These are phyloP conservation scores for Polypedilum vanderplanki DNA, from an alignment of 1,140 invertebrate species.

Conservation along the genomic window DNA sequence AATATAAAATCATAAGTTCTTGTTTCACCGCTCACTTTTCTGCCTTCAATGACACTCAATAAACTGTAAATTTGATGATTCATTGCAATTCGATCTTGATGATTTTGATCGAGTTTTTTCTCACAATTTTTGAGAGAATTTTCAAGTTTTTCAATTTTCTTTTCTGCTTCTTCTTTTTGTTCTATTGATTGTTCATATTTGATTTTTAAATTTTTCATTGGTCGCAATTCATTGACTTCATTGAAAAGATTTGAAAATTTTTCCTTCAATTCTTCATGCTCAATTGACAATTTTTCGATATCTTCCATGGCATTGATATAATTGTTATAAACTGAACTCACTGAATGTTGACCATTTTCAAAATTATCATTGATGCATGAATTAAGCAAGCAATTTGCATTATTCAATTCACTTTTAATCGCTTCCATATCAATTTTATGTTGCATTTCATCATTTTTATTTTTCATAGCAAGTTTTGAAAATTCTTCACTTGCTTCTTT, in stretches of 20 bases:
- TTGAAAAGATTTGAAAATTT: slow-evolving; percentile 72
- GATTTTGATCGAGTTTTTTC: slow-evolving; percentile 35
- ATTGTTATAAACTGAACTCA: slow-evolving; percentile 85
- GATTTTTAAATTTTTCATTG: slow-evolving; percentile 44
- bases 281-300: slow-evolving; percentile 62
- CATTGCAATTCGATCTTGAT: slow-evolving; percentile 66
- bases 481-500: slow-evolving; percentile 70
- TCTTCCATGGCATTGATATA: slow-evolving; percentile 71
- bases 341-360: slow-evolving; percentile 75
- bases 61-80: slow-evolving; percentile 73
- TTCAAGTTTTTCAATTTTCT: no score
- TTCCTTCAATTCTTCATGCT: slow-evolving; percentile 68
- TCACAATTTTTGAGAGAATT: no score
- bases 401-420: slow-evolving; percentile 67
- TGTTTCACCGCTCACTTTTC: slow-evolving; percentile 31
- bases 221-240: slow-evolving; percentile 63
- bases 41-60: slow-evolving; percentile 79
- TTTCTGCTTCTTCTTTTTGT: slow-evolving; percentile 37
- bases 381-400: slow-evolving; percentile 73
- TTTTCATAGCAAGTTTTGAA: slow-evolving; percentile 66
- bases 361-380: slow-evolving; percentile 61
- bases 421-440: slow-evolving; percentile 60
- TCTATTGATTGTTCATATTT: slow-evolving; percentile 69
- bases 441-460: slow-evolving; percentile 53
- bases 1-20: no score